Conservation (phyloP, 2,113 vertebrate species). For the Aegotheles bennettii region DNA sequence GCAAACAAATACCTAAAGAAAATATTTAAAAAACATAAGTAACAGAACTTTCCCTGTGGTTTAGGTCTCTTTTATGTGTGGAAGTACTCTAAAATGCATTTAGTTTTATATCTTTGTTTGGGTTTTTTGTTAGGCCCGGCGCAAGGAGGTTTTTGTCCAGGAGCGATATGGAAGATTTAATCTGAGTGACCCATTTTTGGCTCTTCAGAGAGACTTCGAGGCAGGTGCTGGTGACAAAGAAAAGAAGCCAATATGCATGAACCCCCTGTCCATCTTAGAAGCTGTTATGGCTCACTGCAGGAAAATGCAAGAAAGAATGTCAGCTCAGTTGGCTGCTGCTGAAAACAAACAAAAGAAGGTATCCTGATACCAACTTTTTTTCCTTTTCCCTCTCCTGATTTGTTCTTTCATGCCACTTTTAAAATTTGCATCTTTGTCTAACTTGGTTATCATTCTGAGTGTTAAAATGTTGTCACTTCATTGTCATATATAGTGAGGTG, state of each 20-base stretch:
- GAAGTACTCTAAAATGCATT: background rate
- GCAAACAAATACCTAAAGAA: background rate
- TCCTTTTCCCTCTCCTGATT: background rate
- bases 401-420: background rate
- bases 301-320: slow-evolving; percentile 98
- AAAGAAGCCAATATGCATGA: slow-evolving; percentile 86
- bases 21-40: background rate
- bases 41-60: background rate
- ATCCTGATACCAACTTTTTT: background rate
- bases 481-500: background rate
- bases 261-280: slow-evolving; percentile 93
- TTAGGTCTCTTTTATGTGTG: background rate
- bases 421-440: background rate
- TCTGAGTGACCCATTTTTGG: slow-evolving; percentile 95
- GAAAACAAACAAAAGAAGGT: slow-evolving; percentile 96
- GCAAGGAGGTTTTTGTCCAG: slow-evolving; percentile 96
- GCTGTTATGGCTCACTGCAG: slow-evolving; percentile 97
- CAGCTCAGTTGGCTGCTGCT: slow-evolving; percentile 89
- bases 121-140: slow-evolving; percentile 80
- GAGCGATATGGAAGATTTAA: slow-evolving; percentile 94
- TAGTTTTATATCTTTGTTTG: background rate
- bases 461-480: background rate
- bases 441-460: background rate
- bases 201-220: slow-evolving; percentile 94
- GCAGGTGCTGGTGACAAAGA: slow-evolving; percentile 83